A percentile compares a stretch with the other conserved stretches of the same genome.
Evolutionary conservation across 2,888 invertebrate species (phyloP).

Genomic region (Amphipyra tragopoginis): DNA sequence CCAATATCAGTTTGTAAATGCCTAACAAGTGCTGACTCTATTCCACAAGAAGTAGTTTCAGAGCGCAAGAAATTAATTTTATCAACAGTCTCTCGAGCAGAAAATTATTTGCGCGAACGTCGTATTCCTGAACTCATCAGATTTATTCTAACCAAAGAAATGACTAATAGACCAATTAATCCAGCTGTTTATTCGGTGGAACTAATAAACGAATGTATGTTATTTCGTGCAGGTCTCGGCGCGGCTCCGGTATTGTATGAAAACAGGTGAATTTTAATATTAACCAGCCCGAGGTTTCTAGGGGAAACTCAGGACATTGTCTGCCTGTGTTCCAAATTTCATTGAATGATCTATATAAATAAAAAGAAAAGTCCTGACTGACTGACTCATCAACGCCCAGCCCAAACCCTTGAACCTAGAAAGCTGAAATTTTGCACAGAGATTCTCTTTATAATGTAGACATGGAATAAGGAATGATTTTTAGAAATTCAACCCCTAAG

Average conservation of each 20-base stretch:
- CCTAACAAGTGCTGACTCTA: slow-evolving; percentile 53
- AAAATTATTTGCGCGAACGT: slow-evolving; percentile 78
- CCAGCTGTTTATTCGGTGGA: slow-evolving; percentile 72
- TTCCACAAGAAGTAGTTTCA: slow-evolving; percentile 63
- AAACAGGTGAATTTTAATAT: slow-evolving; percentile 58
- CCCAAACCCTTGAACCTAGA: too few relatives aligned
- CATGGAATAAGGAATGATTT: too few relatives aligned
- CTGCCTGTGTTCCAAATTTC: too few relatives aligned
- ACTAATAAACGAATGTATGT: slow-evolving; percentile 81
- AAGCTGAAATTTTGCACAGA: too few relatives aligned
- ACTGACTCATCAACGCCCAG: too few relatives aligned
- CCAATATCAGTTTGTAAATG: slow-evolving; percentile 73
- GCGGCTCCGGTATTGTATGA: slow-evolving; percentile 79
- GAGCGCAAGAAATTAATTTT: slow-evolving; percentile 72
- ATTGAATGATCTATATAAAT: too few relatives aligned
- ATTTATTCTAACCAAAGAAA: slow-evolving; percentile 77
- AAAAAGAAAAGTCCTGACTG: too few relatives aligned
- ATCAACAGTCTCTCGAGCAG: slow-evolving; percentile 74
- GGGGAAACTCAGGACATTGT: too few relatives aligned
- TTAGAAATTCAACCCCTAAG: too few relatives aligned
- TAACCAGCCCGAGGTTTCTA: too few relatives aligned
- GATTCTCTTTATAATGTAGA: too few relatives aligned
- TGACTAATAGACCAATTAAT: slow-evolving; percentile 69
- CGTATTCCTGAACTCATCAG: slow-evolving; percentile 82
- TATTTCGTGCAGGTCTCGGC: slow-evolving; percentile 80